Evolutionary conservation across 2,888 invertebrate species (phyloP), one percentile per base, ranked within the genome.

Genomic region (Mythimna impura): DNA sequence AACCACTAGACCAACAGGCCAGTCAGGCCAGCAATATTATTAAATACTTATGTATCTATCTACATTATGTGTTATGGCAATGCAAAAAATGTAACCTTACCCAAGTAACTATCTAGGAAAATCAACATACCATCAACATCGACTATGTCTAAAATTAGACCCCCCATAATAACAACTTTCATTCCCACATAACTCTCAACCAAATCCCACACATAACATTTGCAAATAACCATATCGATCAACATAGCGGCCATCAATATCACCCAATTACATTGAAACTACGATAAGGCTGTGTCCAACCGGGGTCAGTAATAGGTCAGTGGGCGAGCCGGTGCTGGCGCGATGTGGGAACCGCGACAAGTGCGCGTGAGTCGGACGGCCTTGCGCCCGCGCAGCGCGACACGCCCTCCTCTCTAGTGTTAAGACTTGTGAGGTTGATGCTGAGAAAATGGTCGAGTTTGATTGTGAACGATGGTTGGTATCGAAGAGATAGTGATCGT

Each of bases 361-460:
- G 85, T 86, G 85, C 80, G 85, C 87, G 87, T 87, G 87, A 86
- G 78, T 72, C 68, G 76, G 54, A 62, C 87, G 87, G 77, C 87
- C 87, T 87, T 87, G 87, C 83, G 81, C 60, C 72, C 20, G 81
- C 75, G 77, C 74, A 60, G 47, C n/a, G 36, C 52, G 50, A 8
- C 84, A 83, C 86, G 83, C 85, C 83, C 77, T 80, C 85, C 86
- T 73, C 86, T 84, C 84, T 80, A 70, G 69, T 65, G 52, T 47
- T 67, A 50, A 25, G 50, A 73, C 17, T 66, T 54, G n/a, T 52
- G 25, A 40, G 34, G 34, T 64, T 36, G 50, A n/a, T 60, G 47
- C 34, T 66, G 36, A 25, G 50, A 61, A 57, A 65, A 55, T 54
- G 10, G 40, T 66, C 47, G 34, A 22, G 4, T 52, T 66, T 60